Conservation (phyloP, 1,140 invertebrate species). For the Melanaphis sacchari region DNA sequence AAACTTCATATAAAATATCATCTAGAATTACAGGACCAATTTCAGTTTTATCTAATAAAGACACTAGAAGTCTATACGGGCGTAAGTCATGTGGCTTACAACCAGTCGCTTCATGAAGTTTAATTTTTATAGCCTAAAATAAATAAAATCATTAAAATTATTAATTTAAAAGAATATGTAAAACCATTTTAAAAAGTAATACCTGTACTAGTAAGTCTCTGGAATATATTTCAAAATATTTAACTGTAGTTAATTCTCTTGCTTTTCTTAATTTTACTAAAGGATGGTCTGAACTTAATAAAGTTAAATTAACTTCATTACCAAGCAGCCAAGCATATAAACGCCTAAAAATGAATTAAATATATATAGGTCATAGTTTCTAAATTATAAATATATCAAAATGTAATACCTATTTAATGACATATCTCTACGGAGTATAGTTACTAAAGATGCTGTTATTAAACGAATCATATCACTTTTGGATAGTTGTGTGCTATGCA, state of each 20-base stretch:
- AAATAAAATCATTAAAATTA: slow-evolving; percentile 43
- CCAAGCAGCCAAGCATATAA: slow-evolving; percentile 86
- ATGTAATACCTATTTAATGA: slow-evolving; percentile 79
- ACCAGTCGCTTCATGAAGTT: slow-evolving; percentile 69
- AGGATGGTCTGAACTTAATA: slow-evolving; percentile 65
- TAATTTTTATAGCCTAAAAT: slow-evolving; percentile 69
- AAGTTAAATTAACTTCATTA: slow-evolving; percentile 71
- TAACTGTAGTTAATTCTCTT: slow-evolving; percentile 62
- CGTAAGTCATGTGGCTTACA: slow-evolving; percentile 74
- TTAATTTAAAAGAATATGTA: background rate
- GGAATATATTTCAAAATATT: slow-evolving; percentile 80
- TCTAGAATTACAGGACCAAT: slow-evolving; percentile 86
- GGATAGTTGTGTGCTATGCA: slow-evolving; percentile 81
- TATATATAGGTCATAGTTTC: background rate
- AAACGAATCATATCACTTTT: slow-evolving; percentile 79
- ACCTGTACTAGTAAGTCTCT: slow-evolving; percentile 72
- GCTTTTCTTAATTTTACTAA: slow-evolving; percentile 64
- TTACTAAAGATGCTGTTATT: slow-evolving; percentile 80
- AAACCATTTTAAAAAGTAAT: slow-evolving; percentile 12
- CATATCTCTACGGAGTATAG: slow-evolving; percentile 89
- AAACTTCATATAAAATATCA: slow-evolving; percentile 84
- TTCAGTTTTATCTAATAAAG: slow-evolving; percentile 88
- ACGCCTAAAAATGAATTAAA: slow-evolving; percentile 67
- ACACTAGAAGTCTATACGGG: slow-evolving; percentile 85
- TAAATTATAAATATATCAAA: slow-evolving; percentile 42